Conservation (phyloP, 1,140 invertebrate species). For the Drosophila jambulina region DNA sequence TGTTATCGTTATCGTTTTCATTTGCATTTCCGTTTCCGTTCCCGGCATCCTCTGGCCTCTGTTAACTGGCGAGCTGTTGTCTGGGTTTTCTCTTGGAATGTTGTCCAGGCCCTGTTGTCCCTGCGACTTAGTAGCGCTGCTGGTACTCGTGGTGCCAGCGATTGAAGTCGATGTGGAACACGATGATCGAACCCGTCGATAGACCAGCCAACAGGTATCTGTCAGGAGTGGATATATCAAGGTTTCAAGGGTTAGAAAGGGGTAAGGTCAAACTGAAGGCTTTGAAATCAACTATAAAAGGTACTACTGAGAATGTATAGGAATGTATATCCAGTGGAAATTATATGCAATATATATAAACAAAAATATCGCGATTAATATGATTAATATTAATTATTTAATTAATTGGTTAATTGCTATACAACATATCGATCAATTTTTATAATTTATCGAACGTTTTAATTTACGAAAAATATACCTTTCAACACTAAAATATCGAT, state of each 20-base stretch:
- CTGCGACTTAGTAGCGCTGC: slow-evolving; percentile 90
- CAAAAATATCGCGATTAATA: too few relatives aligned
- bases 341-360: too few relatives aligned
- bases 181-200: slow-evolving; percentile 98
- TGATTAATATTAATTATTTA: too few relatives aligned
- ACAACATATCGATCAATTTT: too few relatives aligned
- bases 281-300: too few relatives aligned
- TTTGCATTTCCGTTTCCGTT: slow-evolving; percentile 1
- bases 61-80: slow-evolving; percentile 28
- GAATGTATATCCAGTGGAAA: too few relatives aligned
- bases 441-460: too few relatives aligned
- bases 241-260: background rate
- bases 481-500: too few relatives aligned
- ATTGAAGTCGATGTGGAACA: slow-evolving; percentile 99
- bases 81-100: background rate
- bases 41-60: slow-evolving; percentile 17
- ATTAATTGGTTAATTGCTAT: too few relatives aligned
- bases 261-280: too few relatives aligned
- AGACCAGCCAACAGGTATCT: slow-evolving; percentile 98
- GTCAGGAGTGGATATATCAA: slow-evolving; percentile 57
- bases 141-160: slow-evolving; percentile 99
- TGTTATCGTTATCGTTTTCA: background rate
- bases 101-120: too few relatives aligned
- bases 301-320: background rate
- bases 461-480: too few relatives aligned